A percentile compares a stretch with the other conserved stretches of the same genome.
Conservation (phyloP, 2,888 invertebrate genomes). For the Plagodis pulveraria region DNA sequence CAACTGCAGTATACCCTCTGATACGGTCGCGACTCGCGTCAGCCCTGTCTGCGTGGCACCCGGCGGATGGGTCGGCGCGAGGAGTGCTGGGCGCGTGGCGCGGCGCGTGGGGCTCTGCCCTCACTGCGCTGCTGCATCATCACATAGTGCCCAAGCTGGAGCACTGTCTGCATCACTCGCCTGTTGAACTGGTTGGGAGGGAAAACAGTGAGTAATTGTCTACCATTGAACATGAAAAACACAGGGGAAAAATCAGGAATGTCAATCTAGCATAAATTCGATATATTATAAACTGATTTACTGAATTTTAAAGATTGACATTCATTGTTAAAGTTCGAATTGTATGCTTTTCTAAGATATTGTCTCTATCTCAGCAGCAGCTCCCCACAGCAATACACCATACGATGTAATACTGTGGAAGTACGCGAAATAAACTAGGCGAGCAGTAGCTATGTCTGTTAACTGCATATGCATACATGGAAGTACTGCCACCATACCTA, state of each 20-base stretch:
- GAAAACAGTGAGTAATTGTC: constrained; percentile 58
- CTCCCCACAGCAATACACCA: too few relatives aligned
- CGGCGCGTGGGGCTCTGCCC: constrained; percentile 81
- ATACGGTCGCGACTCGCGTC: constrained; percentile 96
- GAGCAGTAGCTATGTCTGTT: too few relatives aligned
- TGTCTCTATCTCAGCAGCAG: too few relatives aligned
- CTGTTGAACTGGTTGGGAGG: constrained; percentile 67
- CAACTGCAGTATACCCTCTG: constrained; percentile 91
- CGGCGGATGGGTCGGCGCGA: constrained; percentile 96
- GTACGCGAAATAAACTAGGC: not conserved
- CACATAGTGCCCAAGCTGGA: constrained; percentile 96
- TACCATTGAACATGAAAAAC: not conserved
- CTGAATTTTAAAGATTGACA: too few relatives aligned
- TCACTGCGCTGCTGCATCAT: constrained; percentile 89
- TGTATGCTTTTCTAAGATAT: too few relatives aligned
- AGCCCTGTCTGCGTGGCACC: constrained; percentile 97
- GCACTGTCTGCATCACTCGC: constrained; percentile 84
- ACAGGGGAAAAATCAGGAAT: too few relatives aligned
- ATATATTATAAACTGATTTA: too few relatives aligned
- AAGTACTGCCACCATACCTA: too few relatives aligned
- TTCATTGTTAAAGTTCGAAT: too few relatives aligned
- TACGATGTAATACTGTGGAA: too few relatives aligned
- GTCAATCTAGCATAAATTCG: too few relatives aligned
- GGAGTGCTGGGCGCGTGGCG: constrained; percentile 97
- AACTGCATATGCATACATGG: too few relatives aligned